Conservation (phyloP, 1,140 invertebrate species). For the Doryteuthis pealeii region DNA sequence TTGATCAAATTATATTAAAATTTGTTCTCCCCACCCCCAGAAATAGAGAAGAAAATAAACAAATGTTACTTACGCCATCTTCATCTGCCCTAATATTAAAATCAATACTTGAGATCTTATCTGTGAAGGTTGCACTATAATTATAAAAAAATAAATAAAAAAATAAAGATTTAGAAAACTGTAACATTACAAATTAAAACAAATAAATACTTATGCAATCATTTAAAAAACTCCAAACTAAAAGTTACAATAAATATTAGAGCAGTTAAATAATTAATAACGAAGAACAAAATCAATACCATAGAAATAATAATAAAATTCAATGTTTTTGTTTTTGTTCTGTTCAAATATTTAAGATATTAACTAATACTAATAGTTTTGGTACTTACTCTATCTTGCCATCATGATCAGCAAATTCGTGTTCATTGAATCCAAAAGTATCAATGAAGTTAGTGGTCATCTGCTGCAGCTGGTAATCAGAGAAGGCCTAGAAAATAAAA, state of each 20-base stretch:
- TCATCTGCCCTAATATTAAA: slow-evolving; percentile 64
- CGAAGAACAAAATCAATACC: slow-evolving; percentile 16
- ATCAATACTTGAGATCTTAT: slow-evolving; percentile 63
- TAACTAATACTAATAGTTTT: background rate
- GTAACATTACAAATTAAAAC: no score
- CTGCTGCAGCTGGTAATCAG: slow-evolving; percentile 67
- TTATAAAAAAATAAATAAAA: background rate
- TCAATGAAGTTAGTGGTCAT: slow-evolving; percentile 68
- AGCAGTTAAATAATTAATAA: no score
- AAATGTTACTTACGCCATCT: slow-evolving; percentile 39
- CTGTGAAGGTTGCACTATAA: slow-evolving; percentile 61
- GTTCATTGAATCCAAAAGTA: slow-evolving; percentile 70
- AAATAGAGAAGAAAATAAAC: no score
- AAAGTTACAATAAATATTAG: no score
- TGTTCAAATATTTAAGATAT: no score
- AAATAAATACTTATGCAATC: no score
- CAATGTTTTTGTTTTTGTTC: background rate
- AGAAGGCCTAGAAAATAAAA: slow-evolving; percentile 64
- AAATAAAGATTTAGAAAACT: background rate
- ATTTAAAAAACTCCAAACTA: no score
- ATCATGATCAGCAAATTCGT: slow-evolving; percentile 70
- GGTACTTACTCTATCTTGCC: slow-evolving; percentile 65
- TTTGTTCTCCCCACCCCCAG: no score
- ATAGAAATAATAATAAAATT: slow-evolving; percentile 3
- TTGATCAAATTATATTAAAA: background rate